Percentiles rank a stretch among this genome's conserved stretches.
Evolutionary conservation across 2,113 vertebrate species (phyloP).

Genomic region (Neogale vison): DNA sequence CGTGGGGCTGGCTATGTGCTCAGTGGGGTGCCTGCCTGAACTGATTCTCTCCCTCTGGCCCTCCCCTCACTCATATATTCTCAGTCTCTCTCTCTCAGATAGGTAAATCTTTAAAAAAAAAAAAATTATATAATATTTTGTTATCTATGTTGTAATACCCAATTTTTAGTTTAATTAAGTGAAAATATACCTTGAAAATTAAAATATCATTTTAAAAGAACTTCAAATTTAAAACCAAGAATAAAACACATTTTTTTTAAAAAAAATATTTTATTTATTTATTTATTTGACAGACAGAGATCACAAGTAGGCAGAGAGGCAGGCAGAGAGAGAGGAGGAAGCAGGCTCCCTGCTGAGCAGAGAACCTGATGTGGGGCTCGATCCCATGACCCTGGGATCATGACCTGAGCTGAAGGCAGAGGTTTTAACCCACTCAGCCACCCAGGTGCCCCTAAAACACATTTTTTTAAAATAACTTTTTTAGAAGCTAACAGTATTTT

Average conservation of each 20-base stretch:
- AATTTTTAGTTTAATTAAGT: slow-evolving; percentile 43
- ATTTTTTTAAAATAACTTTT: background rate
- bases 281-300: no score
- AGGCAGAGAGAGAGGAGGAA: no score
- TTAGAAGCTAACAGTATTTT: background rate
- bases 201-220: background rate
- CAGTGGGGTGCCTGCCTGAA: background rate
- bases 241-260: background rate
- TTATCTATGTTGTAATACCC: background rate
- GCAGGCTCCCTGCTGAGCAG: no score
- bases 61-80: background rate
- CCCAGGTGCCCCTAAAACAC: no score
- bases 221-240: background rate
- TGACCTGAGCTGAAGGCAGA: no score
- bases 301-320: no score
- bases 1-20: background rate
- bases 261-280: no score
- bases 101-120: background rate
- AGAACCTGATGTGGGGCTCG: no score
- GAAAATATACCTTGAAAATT: slow-evolving; percentile 6
- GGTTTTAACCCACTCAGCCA: no score
- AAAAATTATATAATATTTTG: background rate
- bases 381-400: no score
- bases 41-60: background rate
- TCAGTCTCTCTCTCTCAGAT: background rate